Evolutionary conservation across 2,888 invertebrate genomes (phyloP).

Genomic region (Drosophila lutescens): DNA sequence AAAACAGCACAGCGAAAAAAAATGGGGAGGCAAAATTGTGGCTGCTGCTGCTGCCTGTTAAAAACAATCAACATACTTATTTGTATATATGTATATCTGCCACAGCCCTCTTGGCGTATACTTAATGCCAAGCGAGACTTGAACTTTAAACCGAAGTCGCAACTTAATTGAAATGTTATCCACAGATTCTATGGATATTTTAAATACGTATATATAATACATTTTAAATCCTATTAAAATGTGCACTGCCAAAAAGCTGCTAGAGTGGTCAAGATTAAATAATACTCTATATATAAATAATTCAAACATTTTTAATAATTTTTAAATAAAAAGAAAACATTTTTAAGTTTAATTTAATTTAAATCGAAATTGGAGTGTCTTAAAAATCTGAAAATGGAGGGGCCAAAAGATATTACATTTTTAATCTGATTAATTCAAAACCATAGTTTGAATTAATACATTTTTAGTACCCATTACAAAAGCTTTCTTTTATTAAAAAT

Average conservation of each 20-base stretch:
- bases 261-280: too few species aligned
- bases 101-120: conserved; percentile 40
- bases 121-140: conserved; percentile 45
- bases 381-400: too few species aligned
- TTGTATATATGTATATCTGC: neutral
- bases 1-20: conserved; percentile 19
- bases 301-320: too few species aligned
- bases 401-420: too few species aligned
- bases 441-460: too few species aligned
- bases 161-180: conserved; percentile 65
- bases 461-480: too few species aligned
- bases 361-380: too few species aligned
- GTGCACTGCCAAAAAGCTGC: neutral
- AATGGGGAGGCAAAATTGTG: conserved; percentile 17
- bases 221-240: conserved; percentile 30
- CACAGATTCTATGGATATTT: conserved; percentile 39
- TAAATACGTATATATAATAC: conserved; percentile 12
- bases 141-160: conserved; percentile 39
- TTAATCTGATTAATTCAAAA: too few species aligned
- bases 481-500: too few species aligned
- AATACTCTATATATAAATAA: neutral
- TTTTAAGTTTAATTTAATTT: too few species aligned
- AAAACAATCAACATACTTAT: conserved; percentile 61
- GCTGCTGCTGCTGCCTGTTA: conserved; percentile 51
- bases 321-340: too few species aligned